Conservation (phyloP, 2,113 vertebrate species). For the Peromyscus polionotus region DNA sequence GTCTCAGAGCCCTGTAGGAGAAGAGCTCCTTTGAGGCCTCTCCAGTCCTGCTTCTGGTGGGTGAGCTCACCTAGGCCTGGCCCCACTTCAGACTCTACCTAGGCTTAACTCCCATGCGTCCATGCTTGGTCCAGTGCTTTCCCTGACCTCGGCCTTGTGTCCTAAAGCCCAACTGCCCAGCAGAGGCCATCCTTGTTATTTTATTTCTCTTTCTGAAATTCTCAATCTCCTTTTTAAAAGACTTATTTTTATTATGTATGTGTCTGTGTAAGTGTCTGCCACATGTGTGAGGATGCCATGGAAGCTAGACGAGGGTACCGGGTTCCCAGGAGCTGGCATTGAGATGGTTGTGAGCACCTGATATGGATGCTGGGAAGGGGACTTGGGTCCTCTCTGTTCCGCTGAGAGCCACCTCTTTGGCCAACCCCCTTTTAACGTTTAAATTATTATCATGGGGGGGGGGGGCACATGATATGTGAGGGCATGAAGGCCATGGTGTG, state of each 20-base stretch:
- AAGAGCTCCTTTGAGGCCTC: not conserved
- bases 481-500: not conserved
- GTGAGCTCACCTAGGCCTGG: not conserved
- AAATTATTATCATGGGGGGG: not conserved
- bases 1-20: not conserved
- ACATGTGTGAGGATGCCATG: not conserved
- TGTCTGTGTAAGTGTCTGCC: not conserved
- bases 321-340: not conserved
- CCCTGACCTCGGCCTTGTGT: no score
- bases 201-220: not conserved
- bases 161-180: not conserved
- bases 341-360: not conserved
- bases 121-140: not conserved
- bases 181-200: not conserved
- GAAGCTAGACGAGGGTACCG: no score
- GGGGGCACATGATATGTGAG: not conserved
- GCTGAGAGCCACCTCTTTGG: not conserved
- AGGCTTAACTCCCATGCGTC: accelerated
- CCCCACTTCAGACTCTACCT: not conserved
- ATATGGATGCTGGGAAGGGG: not conserved
- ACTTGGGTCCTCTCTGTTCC: not conserved
- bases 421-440: not conserved
- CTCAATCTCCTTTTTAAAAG: not conserved
- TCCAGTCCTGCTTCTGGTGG: not conserved
- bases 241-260: not conserved